These are phyloP conservation scores for Esox niger DNA, from an alignment of 2,113 vertebrate genomes.

Conservation along the genomic window DNA sequence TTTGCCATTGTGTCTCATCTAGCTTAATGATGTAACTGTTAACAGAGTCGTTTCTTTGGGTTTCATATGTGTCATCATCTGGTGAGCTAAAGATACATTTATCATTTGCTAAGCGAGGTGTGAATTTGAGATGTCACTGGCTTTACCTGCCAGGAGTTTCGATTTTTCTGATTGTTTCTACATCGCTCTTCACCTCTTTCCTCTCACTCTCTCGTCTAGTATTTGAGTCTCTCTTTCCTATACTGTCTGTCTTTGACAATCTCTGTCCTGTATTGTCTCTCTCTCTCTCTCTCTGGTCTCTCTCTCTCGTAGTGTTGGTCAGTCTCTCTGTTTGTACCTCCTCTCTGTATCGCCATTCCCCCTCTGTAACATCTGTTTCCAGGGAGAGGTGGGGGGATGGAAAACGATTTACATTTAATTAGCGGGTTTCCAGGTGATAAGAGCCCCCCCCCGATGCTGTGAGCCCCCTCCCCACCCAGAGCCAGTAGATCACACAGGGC, in stretches of 20 bases:
- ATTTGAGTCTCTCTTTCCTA: neutral
- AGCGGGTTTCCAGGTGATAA: constrained; percentile 60
- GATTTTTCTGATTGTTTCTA: neutral
- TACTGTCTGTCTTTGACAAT: too few species aligned
- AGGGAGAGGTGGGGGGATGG: constrained; percentile 51
- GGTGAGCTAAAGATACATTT: constrained; percentile 40
- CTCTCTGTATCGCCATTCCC: neutral
- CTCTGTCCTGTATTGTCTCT: constrained; percentile 6
- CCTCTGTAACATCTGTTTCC: constrained; percentile 63
- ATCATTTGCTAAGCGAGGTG: constrained; percentile 44
- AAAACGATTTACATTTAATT: constrained; percentile 69
- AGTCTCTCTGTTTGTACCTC: constrained; percentile 5
- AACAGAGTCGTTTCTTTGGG: constrained; percentile 17
- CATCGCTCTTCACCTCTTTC: neutral
- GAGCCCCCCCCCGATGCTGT: constrained; percentile 30
- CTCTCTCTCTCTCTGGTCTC: neutral
- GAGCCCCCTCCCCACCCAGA: constrained; percentile 32
- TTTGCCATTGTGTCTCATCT: constrained; percentile 27
- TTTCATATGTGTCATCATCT: constrained; percentile 8
- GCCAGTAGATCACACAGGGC: constrained; percentile 59
- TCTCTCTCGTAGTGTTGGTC: neutral
- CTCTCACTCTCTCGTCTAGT: neutral
- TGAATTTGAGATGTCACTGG: constrained; percentile 61
- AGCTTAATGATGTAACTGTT: constrained; percentile 24
- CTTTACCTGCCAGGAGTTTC: constrained; percentile 49